Conservation (phyloP, 2,113 vertebrate genomes). For the Sylvia atricapilla region DNA sequence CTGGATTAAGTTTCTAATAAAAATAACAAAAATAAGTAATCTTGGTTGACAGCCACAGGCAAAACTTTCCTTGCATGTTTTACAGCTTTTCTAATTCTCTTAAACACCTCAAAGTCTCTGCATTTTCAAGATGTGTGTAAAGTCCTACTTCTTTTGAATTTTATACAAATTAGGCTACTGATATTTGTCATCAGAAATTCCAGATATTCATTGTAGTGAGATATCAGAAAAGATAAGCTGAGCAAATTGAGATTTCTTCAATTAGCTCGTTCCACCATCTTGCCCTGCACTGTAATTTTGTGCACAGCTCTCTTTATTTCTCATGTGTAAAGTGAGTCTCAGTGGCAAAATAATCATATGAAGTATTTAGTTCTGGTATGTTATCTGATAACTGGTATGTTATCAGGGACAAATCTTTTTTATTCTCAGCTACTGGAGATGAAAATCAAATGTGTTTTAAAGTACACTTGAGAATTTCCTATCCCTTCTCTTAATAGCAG, state of each 20-base stretch:
- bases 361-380: slow-evolving; percentile 8
- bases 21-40: background rate
- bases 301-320: slow-evolving; percentile 39
- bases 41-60: background rate
- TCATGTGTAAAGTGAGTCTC: background rate
- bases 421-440: slow-evolving; percentile 36
- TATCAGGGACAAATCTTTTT: slow-evolving; percentile 50
- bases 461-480: slow-evolving; percentile 37
- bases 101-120: background rate
- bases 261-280: background rate
- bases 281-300: background rate
- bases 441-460: slow-evolving; percentile 42
- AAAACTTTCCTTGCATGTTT: background rate
- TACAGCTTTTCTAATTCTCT: background rate
- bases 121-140: background rate
- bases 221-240: background rate
- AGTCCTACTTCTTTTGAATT: background rate
- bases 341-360: background rate
- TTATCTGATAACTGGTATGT: background rate
- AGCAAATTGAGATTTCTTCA: slow-evolving; percentile 25
- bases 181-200: background rate
- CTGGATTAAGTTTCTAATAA: background rate
- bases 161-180: background rate
- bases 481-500: slow-evolving; percentile 33
- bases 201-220: background rate